A percentile compares a stretch with the other conserved stretches of the same genome.
Evolutionary conservation across 1,140 invertebrate species (phyloP).

Genomic region (Cheumatopsyche charites): DNA sequence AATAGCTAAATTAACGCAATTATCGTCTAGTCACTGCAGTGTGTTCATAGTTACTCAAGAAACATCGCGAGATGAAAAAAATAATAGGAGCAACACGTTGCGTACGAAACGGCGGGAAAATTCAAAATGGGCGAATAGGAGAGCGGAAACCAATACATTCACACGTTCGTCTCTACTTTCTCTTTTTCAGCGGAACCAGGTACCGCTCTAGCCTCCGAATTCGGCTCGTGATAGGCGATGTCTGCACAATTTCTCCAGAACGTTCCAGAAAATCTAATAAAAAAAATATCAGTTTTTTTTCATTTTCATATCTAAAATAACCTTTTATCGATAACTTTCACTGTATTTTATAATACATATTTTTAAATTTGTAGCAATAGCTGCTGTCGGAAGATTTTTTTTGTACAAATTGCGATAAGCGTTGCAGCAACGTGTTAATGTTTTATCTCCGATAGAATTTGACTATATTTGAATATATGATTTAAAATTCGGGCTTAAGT

Average conservation of each 20-base stretch:
- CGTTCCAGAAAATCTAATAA: too few species aligned
- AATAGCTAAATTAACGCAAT: too few species aligned
- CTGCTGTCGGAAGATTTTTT: too few species aligned
- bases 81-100: neutral
- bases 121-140: neutral
- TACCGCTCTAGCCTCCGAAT: neutral
- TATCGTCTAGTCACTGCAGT: too few species aligned
- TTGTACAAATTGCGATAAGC: too few species aligned
- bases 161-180: slow-evolving; percentile 2
- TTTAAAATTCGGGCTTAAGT: too few species aligned
- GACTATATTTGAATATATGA: too few species aligned
- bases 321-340: too few species aligned
- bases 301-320: too few species aligned
- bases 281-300: too few species aligned
- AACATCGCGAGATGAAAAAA: too few species aligned
- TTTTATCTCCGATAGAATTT: neutral
- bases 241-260: neutral
- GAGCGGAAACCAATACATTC: slow-evolving; percentile 9
- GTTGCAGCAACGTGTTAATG: neutral
- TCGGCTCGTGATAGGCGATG: neutral
- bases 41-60: too few species aligned
- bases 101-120: neutral
- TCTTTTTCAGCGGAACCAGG: slow-evolving; percentile 12
- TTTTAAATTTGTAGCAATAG: neutral
- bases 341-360: neutral